Percentiles rank a stretch among this genome's conserved stretches.
These are phyloP conservation scores for Chrysochloris asiatica DNA, from an alignment of 2,113 vertebrate species.

Conservation along the genomic window DNA sequence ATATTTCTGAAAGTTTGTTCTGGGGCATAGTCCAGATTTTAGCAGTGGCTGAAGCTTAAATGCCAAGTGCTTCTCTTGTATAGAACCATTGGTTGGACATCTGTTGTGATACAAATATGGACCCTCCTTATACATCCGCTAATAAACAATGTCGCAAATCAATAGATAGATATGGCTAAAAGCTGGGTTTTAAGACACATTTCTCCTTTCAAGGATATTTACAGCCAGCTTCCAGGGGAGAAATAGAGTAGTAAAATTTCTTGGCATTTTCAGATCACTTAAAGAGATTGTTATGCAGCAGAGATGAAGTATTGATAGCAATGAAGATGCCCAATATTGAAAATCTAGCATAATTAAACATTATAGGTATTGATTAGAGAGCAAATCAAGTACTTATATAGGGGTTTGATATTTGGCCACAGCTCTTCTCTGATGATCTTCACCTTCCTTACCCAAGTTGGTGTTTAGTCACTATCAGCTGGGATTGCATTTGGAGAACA, in stretches of 20 bases:
- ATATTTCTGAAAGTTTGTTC: slow-evolving; percentile 27
- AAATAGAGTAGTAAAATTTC: slow-evolving; percentile 39
- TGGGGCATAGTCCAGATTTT: neutral
- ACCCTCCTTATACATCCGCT: neutral
- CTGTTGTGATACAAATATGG: slow-evolving; percentile 15
- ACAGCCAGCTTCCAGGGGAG: slow-evolving; percentile 30
- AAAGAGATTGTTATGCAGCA: slow-evolving; percentile 69
- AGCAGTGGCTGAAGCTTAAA: neutral
- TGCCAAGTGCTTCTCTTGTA: neutral
- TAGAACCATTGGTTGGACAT: neutral
- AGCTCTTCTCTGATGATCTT: slow-evolving; percentile 76
- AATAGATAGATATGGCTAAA: slow-evolving; percentile 58
- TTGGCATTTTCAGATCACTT: slow-evolving; percentile 76
- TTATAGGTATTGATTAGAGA: slow-evolving; percentile 77
- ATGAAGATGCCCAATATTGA: slow-evolving; percentile 69
- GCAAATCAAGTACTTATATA: slow-evolving; percentile 78
- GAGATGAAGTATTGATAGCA: slow-evolving; percentile 66
- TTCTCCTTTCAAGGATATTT: slow-evolving; percentile 66
- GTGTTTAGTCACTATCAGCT: slow-evolving; percentile 84
- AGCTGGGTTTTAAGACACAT: slow-evolving; percentile 45
- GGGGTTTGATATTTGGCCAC: slow-evolving; percentile 78
- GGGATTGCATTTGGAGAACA: slow-evolving; percentile 86
- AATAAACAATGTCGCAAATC: slow-evolving; percentile 22
- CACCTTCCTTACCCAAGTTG: slow-evolving; percentile 77
- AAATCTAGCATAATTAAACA: slow-evolving; percentile 73